Evolutionary conservation across 2,888 invertebrate genomes (phyloP).

Genomic region (Sphaeridia pumilis): DNA sequence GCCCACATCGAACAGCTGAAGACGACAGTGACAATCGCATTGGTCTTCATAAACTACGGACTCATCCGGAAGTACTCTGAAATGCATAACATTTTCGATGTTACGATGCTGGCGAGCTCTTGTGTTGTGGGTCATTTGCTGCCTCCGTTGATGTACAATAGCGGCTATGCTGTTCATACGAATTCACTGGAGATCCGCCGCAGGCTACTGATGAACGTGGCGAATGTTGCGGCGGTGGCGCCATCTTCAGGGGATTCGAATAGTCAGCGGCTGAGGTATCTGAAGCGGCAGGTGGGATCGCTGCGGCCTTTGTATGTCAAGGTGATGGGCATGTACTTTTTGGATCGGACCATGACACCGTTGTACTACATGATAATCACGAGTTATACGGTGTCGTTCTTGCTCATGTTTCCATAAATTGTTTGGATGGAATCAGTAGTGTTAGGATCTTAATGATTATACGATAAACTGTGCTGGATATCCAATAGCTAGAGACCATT

Average conservation of each 20-base stretch:
- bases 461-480: too few relatives aligned
- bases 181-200: not conserved
- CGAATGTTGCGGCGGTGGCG: not conserved
- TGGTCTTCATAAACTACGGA: slow-evolving; percentile 4
- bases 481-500: too few relatives aligned
- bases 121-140: slow-evolving; percentile 4
- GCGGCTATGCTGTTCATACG: not conserved
- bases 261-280: not conserved
- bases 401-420: slow-evolving; percentile 3
- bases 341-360: slow-evolving; percentile 6
- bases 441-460: too few relatives aligned
- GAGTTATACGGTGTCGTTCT: slow-evolving; percentile 5
- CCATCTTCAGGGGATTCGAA: not conserved
- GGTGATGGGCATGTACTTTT: slow-evolving; percentile 5
- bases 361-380: slow-evolving; percentile 3
- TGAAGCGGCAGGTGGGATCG: not conserved
- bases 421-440: too few relatives aligned
- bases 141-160: slow-evolving; percentile 8
- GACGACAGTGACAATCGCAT: not conserved
- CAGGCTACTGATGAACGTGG: not conserved
- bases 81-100: not conserved
- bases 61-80: not conserved
- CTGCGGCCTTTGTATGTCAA: not conserved
- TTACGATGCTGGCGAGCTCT: not conserved
- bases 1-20: slow-evolving; percentile 6